Conservation (phyloP, 1,140 invertebrate species). For the Mercenaria mercenaria region DNA sequence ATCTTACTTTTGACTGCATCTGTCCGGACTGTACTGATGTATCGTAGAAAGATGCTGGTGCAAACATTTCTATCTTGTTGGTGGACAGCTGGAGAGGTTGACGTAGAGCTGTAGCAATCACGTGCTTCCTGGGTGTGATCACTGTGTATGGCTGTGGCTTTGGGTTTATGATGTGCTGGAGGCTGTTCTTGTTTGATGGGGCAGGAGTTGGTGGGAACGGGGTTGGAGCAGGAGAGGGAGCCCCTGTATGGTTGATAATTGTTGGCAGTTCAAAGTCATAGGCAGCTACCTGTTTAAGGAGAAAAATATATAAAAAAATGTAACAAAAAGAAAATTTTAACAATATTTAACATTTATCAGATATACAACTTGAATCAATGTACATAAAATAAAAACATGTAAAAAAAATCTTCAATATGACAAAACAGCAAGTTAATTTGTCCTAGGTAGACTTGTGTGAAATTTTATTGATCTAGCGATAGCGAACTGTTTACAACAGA, state of each 20-base stretch:
- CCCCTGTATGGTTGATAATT: constrained; percentile 81
- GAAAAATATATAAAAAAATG: constrained; percentile 6
- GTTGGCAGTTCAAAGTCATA: constrained; percentile 85
- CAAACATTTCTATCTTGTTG: constrained; percentile 79
- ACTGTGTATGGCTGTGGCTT: constrained; percentile 78
- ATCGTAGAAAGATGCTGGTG: constrained; percentile 78
- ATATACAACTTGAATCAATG: no score
- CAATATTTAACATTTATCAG: no score
- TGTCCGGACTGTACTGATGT: constrained; percentile 62
- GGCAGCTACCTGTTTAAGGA: constrained; percentile 82
- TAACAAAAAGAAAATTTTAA: no score
- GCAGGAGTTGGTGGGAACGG: constrained; percentile 81
- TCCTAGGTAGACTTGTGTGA: no score
- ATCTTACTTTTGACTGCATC: constrained; percentile 61
- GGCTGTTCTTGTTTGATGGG: constrained; percentile 81
- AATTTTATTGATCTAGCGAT: no score
- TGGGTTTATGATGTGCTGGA: constrained; percentile 84
- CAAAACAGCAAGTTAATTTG: no score
- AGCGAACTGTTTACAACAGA: no score
- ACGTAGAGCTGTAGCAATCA: constrained; percentile 84
- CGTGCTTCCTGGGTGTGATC: constrained; percentile 81
- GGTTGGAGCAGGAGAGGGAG: constrained; percentile 79
- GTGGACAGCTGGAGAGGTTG: constrained; percentile 81
- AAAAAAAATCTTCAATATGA: no score
- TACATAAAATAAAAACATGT: no score